Percentiles rank a stretch among this genome's conserved stretches.
Conservation (phyloP, 2,888 invertebrate species). For the Dermolepida albohirtum region DNA sequence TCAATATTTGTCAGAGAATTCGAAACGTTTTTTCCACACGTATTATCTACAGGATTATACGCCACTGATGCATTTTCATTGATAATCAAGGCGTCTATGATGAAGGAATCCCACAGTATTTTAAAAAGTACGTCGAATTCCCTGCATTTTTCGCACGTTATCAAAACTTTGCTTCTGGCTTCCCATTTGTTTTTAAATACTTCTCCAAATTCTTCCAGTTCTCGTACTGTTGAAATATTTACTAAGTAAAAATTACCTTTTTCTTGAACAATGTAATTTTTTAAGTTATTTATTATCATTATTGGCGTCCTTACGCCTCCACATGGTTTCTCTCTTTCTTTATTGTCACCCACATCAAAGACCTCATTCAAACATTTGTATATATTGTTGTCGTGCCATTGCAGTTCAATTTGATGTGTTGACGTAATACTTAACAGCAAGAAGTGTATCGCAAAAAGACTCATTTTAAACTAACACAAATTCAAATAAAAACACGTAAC, state of each 20-base stretch:
- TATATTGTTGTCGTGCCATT: background rate
- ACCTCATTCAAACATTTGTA: background rate
- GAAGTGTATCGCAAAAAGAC: background rate
- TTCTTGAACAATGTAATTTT: constrained; percentile 1
- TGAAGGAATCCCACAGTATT: constrained; percentile 20
- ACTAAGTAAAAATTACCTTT: constrained; percentile 15
- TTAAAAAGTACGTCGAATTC: constrained; percentile 24
- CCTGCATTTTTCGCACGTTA: constrained; percentile 12
- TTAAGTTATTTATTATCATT: constrained; percentile 4
- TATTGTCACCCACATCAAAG: background rate
- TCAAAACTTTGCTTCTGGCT: constrained; percentile 30
- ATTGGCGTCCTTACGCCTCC: background rate
- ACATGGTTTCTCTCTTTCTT: background rate
- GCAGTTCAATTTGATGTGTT: background rate
- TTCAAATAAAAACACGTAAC: too few relatives aligned
- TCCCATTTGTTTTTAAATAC: constrained; percentile 19
- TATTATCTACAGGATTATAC: constrained; percentile 26
- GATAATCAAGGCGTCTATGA: constrained; percentile 35
- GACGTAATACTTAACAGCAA: background rate
- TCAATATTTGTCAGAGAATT: background rate
- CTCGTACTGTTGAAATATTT: constrained; percentile 1
- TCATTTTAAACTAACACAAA: constrained; percentile 4
- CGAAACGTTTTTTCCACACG: constrained; percentile 22
- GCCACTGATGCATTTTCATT: constrained; percentile 12
- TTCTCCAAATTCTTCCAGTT: constrained; percentile 24